phyloP scores from a whole-genome alignment of 2,113 vertebrate species.

The Jacana jacana region DNA sequence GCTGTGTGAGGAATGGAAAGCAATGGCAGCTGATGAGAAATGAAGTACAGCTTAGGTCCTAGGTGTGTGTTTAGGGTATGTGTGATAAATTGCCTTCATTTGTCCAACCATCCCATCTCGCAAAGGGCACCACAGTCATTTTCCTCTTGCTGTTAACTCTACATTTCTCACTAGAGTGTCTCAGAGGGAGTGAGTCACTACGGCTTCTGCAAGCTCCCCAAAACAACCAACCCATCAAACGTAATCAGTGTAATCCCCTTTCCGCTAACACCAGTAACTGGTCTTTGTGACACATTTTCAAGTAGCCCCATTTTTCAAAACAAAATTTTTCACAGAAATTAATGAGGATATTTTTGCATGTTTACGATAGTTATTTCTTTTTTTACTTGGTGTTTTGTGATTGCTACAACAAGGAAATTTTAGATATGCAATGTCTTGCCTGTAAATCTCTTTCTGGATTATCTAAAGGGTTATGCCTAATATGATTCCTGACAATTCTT shows the following conservation, averaged over 20 bases:
- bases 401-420: not conserved
- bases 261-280: not conserved
- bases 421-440: not conserved
- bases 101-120: not conserved
- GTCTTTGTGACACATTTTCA: not conserved
- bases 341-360: not conserved
- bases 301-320: not conserved
- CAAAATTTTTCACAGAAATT: not conserved
- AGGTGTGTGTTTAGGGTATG: not conserved
- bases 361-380: not conserved
- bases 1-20: not conserved
- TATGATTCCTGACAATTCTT: not conserved
- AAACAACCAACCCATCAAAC: not conserved
- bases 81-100: slow-evolving; percentile 49
- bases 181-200: not conserved
- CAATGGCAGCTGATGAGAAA: not conserved
- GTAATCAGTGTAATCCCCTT: not conserved
- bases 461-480: not conserved
- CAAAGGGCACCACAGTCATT: slow-evolving; percentile 12
- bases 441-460: not conserved
- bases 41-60: not conserved
- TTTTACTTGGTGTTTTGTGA: not conserved
- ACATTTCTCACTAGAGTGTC: not conserved
- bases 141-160: not conserved
- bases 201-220: not conserved